These are phyloP conservation scores for Bothrops jararaca DNA, from an alignment of 2,113 vertebrate species.

Conservation along the genomic window DNA sequence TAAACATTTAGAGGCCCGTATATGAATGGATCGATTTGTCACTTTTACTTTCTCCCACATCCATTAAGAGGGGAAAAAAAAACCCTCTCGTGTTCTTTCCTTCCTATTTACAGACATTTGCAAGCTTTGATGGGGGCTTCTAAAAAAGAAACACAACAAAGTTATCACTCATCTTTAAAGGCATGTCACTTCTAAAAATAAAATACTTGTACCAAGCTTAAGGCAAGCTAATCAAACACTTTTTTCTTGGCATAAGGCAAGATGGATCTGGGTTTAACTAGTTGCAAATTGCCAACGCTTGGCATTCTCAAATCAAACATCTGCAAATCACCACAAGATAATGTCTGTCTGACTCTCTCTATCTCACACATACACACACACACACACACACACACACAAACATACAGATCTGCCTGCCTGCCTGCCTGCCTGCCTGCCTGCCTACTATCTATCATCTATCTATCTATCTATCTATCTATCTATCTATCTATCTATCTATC, in stretches of 20 bases:
- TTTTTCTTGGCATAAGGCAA: background rate
- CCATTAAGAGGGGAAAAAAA: background rate
- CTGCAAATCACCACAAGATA: background rate
- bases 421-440: too few relatives aligned
- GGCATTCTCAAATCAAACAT: background rate
- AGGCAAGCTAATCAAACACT: background rate
- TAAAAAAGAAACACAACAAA: background rate
- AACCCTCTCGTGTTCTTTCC: background rate
- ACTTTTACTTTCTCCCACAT: background rate
- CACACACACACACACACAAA: too few relatives aligned
- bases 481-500: background rate
- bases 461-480: too few relatives aligned
- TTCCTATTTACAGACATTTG: background rate
- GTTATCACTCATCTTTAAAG: background rate
- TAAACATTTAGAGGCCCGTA: background rate
- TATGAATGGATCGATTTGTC: background rate
- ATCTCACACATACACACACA: too few relatives aligned
- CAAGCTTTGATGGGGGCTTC: background rate
- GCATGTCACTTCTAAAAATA: background rate
- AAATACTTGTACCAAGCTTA: background rate
- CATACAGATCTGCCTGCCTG: too few relatives aligned
- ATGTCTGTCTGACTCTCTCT: background rate
- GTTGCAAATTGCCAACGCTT: background rate
- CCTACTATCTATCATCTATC: too few relatives aligned
- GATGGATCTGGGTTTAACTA: background rate